Evolutionary conservation across 2,888 invertebrate genomes (phyloP).

Genomic region (Tenthredo mesomela): DNA sequence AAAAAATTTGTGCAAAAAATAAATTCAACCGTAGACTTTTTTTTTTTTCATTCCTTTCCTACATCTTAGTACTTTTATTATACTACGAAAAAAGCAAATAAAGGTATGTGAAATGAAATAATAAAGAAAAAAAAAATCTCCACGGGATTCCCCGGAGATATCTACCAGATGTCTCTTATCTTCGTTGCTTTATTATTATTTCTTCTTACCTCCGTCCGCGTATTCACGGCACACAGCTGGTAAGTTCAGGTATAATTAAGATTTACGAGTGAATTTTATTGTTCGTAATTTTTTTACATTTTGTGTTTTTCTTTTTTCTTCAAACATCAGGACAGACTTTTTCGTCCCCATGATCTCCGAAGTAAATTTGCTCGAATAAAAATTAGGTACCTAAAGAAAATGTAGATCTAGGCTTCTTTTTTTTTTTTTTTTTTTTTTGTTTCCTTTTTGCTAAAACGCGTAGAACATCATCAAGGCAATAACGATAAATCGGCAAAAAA

Average conservation of each 20-base stretch:
- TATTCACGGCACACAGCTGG: background rate
- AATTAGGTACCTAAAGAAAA: background rate
- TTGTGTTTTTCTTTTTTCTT: too few relatives aligned
- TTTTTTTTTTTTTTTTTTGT: background rate
- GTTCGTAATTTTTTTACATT: background rate
- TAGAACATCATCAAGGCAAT: background rate
- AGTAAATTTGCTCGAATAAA: background rate
- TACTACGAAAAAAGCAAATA: slow-evolving; percentile 28
- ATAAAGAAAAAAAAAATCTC: slow-evolving; percentile 11
- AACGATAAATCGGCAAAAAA: background rate
- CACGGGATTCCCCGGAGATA: slow-evolving; percentile 2
- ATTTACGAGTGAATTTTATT: slow-evolving; percentile 1
- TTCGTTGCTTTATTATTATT: slow-evolving; percentile 10
- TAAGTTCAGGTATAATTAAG: background rate
- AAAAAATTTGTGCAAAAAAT: background rate
- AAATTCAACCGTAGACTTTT: background rate
- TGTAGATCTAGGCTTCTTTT: background rate
- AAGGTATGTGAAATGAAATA: slow-evolving; percentile 23
- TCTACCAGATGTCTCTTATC: slow-evolving; percentile 31
- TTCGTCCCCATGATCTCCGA: too few relatives aligned
- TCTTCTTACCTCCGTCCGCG: background rate
- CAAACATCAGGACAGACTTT: too few relatives aligned
- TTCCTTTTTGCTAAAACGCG: background rate
- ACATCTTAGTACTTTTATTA: slow-evolving; percentile 18
- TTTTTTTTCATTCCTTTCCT: background rate